Base-by-base conservation (phyloP, 2,888 invertebrate species). In the Yponomeuta evonymella region DNA sequence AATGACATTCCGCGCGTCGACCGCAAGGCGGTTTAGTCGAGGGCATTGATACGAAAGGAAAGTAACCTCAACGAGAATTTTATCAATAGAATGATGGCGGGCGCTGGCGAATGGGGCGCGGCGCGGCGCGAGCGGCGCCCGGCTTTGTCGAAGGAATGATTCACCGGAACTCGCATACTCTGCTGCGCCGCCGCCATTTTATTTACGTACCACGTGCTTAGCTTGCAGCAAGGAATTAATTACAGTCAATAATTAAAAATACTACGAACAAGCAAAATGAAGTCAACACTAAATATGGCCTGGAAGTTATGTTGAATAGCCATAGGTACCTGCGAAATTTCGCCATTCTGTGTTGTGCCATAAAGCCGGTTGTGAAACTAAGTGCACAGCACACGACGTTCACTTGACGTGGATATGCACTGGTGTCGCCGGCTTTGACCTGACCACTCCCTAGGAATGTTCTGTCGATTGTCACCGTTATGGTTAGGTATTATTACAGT, bases 171-270 rank as follows among this genome's bases (percentile, higher is more conserved):
- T 15, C 29, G 63, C 70, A 15, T 12, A 11, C 43, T 43, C 43
- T 43, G 43, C 43, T 43, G 43, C 43, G 43, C 76, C 79, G 88
- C 87, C 89, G 90, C 90, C 90, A 90, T 90, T 85, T 90, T 90
- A 83, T 83, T 85, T 86, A 69, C 70, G 75, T 81, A 88, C 88
- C 90, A 90, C 89, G 90, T 90, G 90, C 84, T 87, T 78, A 73
- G 76, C 82, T 43, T 43, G 43, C 43, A 43, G 82, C 82, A 84
- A 79, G 75, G 71, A 78, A 81, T 79, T 75, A 73, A 73, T 64
- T 58, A 65, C 71, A 43, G 43, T 43, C 43, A 63, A 69, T 72
- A 12, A 29, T 71, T 48, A 12, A 6, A 65, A 70, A 65, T 51
- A 48, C 51, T 33, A 48, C 69, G 10, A 43, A 15, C 23, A 62